Evolutionary conservation across 2,888 invertebrate species (phyloP).

Genomic region (Tenthredo scrophulariae): DNA sequence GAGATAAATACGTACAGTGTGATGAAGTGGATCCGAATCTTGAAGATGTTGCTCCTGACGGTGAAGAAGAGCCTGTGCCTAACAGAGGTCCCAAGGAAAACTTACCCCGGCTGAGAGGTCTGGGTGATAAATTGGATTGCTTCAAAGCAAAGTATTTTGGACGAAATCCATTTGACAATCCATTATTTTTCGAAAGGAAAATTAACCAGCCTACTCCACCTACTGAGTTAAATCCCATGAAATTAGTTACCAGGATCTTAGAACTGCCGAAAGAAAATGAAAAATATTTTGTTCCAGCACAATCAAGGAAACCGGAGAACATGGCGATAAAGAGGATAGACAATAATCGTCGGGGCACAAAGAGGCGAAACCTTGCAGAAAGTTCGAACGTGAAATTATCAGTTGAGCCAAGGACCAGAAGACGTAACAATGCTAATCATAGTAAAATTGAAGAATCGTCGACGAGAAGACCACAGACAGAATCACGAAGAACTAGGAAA

Average conservation of each 20-base stretch:
- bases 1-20: constrained; percentile 75
- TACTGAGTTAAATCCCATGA: constrained; percentile 63
- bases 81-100: constrained; percentile 67
- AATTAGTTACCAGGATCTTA: constrained; percentile 67
- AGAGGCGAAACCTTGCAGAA: neutral
- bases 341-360: neutral
- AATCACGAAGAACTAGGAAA: constrained; percentile 34
- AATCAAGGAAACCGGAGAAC: constrained; percentile 70
- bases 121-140: constrained; percentile 88
- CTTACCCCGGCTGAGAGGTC: constrained; percentile 80
- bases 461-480: neutral
- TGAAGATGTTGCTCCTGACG: constrained; percentile 69
- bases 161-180: constrained; percentile 87
- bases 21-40: constrained; percentile 73
- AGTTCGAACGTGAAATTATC: neutral
- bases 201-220: constrained; percentile 69
- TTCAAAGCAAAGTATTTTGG: constrained; percentile 88
- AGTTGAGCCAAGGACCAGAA: constrained; percentile 43
- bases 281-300: constrained; percentile 62
- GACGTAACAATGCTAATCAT: neutral
- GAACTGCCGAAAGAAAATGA: constrained; percentile 64
- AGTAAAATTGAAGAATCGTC: neutral
- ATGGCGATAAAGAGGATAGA: constrained; percentile 41
- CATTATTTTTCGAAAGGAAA: constrained; percentile 81
- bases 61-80: constrained; percentile 68